Evolutionary conservation across 2,888 invertebrate species (phyloP), one percentile per base, ranked within the genome.

Genomic region (Muschampia plurimacula): DNA sequence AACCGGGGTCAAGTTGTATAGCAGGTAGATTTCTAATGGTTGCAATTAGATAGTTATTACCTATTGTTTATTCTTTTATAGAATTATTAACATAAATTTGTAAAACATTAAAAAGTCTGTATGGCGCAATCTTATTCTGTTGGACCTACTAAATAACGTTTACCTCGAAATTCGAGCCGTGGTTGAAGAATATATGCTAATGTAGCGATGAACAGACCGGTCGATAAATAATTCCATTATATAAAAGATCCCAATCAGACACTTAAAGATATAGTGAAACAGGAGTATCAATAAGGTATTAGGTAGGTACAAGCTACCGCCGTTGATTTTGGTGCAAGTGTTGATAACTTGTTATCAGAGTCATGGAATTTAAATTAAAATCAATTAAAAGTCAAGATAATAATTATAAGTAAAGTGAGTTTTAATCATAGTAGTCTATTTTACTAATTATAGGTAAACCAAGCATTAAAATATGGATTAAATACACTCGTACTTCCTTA

Each of bases 191-290:
- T 57, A 55, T 67, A 57, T 67, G 57, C 67, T 67, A 67, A 67
- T 57, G 44, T 57, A 41, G 32, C 55, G 49, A 36, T 55, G 49
- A 55, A 12, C 32, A 22, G 52, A 69, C 41, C 22, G 39, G 39
- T 6, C 39, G 62, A 39, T 55, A 41, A 69, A 63, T 63, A 63
- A 52, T 63, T 69, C 63, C 36, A 69, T 69, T 52, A 69, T 63
- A 63, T 64, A 49, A 55, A 63, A 60, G 69, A 69, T 69, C 69
- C n/a, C n/a, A 69, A 69, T 69, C 69, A 55, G 12, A 69, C 69
- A 69, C 63, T 62, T 52, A 55, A 69, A 69, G 41, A 64, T 69
- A 44, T 62, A 64, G 52, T 32, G n/a, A 69, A 64, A 55, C 69
- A 63, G 55, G 44, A 64, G 44, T 69, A 69, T 69, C 69, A 57